Conservation (phyloP, 2,797 vertebrate species). For the Gymnopithys bicolor region DNA sequence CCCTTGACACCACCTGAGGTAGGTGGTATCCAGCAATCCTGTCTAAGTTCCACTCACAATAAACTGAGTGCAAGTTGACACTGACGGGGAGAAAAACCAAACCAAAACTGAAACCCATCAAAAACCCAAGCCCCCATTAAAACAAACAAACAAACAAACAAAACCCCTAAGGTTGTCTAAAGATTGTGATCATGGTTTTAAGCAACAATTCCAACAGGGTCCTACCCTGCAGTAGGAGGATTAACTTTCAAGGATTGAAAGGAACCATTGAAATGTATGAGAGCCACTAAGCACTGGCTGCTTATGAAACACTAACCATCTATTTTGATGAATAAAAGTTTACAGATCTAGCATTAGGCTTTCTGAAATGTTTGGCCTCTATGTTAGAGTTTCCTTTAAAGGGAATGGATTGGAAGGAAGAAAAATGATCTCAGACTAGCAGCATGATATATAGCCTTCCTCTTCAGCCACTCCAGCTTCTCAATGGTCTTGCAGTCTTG, state of each 20-base stretch:
- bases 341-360: neutral
- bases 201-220: neutral
- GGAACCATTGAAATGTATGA: neutral
- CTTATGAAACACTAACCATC: neutral
- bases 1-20: slow-evolving; percentile 71
- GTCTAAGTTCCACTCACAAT: neutral
- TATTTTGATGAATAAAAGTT: neutral
- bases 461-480: neutral
- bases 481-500: neutral
- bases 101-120: fast-evolving
- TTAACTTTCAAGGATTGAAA: neutral
- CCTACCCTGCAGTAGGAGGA: neutral
- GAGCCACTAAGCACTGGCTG: neutral
- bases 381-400: neutral
- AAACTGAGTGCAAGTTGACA: neutral
- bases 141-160: neutral
- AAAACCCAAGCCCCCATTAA: fast-evolving
- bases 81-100: fast-evolving
- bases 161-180: neutral
- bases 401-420: neutral
- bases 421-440: neutral
- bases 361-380: neutral
- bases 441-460: neutral
- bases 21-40: neutral
- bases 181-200: neutral